A percentile compares a stretch with the other conserved stretches of the same genome.
phyloP scores from a whole-genome alignment of 2,888 invertebrate genomes.

The Standfussiana lucernea region DNA sequence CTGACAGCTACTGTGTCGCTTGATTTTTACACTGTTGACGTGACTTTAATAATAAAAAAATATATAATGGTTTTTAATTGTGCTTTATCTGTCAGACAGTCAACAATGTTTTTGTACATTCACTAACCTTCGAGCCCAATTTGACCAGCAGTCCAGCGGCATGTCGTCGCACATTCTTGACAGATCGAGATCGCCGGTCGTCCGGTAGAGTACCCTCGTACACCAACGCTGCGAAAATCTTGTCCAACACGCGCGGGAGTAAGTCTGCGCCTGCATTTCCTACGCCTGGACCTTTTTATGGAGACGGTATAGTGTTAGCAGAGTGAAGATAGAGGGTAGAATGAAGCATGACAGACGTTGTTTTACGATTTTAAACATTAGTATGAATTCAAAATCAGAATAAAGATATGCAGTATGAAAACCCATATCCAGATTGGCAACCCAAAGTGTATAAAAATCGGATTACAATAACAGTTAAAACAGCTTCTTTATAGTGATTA shows the following conservation, averaged over 20 bases:
- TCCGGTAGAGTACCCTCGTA: conserved; percentile 92
- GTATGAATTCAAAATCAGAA: neutral
- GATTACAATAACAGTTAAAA: neutral
- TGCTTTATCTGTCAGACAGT: too few relatives aligned
- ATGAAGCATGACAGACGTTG: neutral
- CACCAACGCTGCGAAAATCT: conserved; percentile 96
- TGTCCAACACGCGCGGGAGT: conserved; percentile 95
- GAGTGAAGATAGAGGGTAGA: neutral
- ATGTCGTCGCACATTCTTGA: conserved; percentile 96
- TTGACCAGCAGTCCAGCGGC: conserved; percentile 97
- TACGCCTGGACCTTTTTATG: conserved; percentile 79
- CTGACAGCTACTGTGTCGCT: too few relatives aligned
- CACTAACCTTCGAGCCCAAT: conserved; percentile 93
- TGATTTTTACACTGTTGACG: too few relatives aligned
- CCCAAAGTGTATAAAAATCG: neutral
- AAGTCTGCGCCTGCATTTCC: conserved; percentile 88
- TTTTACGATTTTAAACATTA: neutral
- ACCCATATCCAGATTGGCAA: neutral
- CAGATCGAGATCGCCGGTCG: conserved; percentile 92
- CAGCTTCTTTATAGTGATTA: too few relatives aligned
- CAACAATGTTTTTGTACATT: too few relatives aligned
- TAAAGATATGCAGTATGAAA: neutral
- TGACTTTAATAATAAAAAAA: too few relatives aligned
- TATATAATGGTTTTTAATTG: too few relatives aligned
- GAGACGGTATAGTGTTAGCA: neutral